Base-by-base conservation (phyloP, 30 jellyfish, hydroid and myxozoan species). In the Sanderia malayensis region DNA sequence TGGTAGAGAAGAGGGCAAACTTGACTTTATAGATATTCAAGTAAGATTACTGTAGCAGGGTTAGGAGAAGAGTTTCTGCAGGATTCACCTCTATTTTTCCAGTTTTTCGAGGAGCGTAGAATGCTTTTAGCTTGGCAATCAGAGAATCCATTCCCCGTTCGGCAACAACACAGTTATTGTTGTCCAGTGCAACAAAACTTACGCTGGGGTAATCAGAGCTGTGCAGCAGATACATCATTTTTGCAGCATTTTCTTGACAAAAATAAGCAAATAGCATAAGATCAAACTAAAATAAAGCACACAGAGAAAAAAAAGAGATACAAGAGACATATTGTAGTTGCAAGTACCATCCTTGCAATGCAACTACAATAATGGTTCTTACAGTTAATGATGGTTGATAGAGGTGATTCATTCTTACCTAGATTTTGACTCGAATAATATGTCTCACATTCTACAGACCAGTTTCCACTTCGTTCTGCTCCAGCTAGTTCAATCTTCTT, bases 31-130 rank as follows among this genome's bases (percentile, higher is more conserved):
- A n/a, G n/a, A n/a, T n/a, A n/a, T n/a, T n/a, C n/a, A n/a, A n/a
- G n/a, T n/a, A n/a, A n/a, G n/a, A n/a, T n/a, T n/a, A n/a, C n/a
- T n/a, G n/a, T n/a, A n/a, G n/a, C n/a, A n/a, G n/a, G n/a, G n/a
- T n/a, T n/a, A n/a, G n/a, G n/a, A n/a, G n/a, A n/a, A n/a, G n/a
- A n/a, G n/a, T n/a, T n/a, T n/a, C n/a, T n/a, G n/a, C n/a, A n/a
- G n/a, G n/a, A n/a, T n/a, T n/a, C n/a, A 87, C 96, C 82, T 79
- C 91, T n/a, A 72, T 79, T 72, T 80, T 87, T 26, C 96, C 89
- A 15, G 89, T 49, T 62, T 87, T 87, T 37, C 89, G 70, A 28
- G 97, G 93, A 4, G 82, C 73, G 30, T 78, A 81, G 52, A 80
- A 81, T 46, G 87, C 73, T 29, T 76, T 80, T 70, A 80, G 85